A percentile compares a stretch with the other conserved stretches of the same genome.
These are phyloP conservation scores for Sitta carolinensis DNA, from an alignment of 2,797 vertebrate species.

Conservation along the genomic window DNA sequence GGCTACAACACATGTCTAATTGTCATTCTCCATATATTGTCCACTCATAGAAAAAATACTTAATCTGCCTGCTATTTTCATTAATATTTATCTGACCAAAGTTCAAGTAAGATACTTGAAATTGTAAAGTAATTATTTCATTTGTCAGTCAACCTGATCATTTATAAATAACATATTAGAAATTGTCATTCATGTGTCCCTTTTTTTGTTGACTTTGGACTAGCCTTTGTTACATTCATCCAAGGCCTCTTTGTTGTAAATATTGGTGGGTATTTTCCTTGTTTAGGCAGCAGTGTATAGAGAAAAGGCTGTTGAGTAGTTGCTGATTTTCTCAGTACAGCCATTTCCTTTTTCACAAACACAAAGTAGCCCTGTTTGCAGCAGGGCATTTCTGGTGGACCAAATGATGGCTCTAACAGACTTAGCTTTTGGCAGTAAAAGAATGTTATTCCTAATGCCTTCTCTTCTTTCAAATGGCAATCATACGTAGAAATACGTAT, in stretches of 20 bases:
- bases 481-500: neutral
- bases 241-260: neutral
- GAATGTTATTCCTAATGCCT: neutral
- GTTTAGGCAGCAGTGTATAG: neutral
- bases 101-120: neutral
- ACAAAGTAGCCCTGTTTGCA: slow-evolving; percentile 39
- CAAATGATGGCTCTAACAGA: slow-evolving; percentile 43
- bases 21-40: neutral
- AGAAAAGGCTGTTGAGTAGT: neutral
- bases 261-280: neutral
- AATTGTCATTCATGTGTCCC: neutral
- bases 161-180: neutral
- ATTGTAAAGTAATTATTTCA: neutral
- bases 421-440: slow-evolving; percentile 1
- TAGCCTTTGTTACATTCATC: neutral
- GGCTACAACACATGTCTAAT: neutral
- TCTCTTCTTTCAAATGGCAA: neutral
- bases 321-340: neutral
- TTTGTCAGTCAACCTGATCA: neutral
- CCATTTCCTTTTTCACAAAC: slow-evolving; percentile 26
- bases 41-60: neutral
- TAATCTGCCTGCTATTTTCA: neutral
- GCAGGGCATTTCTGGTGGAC: slow-evolving; percentile 26
- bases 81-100: neutral
- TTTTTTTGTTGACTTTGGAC: neutral